phyloP scores from a whole-genome alignment of 2,797 vertebrate species.

The Erithacus rubecula region DNA sequence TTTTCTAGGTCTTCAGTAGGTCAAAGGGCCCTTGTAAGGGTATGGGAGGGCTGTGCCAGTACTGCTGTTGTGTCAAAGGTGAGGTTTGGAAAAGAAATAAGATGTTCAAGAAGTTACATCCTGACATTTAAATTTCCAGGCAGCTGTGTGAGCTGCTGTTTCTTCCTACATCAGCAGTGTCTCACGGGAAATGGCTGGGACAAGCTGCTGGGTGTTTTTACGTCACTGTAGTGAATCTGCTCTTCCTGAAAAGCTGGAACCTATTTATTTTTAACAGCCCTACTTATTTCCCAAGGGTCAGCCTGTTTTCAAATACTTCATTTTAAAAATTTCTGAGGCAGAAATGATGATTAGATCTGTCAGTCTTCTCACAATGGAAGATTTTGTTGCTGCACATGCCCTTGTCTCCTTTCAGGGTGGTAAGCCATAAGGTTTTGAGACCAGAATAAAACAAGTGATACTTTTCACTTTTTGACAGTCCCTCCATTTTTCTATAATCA shows the following conservation, averaged over 20 bases:
- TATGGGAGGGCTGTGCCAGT: background rate
- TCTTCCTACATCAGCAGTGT: slow-evolving; percentile 33
- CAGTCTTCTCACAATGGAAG: background rate
- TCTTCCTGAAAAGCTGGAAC: slow-evolving; percentile 65
- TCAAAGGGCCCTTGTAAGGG: background rate
- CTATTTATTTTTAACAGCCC: slow-evolving; percentile 65
- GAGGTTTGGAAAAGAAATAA: background rate
- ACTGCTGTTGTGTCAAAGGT: slow-evolving; percentile 18
- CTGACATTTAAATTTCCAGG: slow-evolving; percentile 53
- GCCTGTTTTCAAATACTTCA: slow-evolving; percentile 13
- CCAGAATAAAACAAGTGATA: background rate
- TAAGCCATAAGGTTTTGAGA: background rate
- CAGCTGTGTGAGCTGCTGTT: slow-evolving; percentile 37
- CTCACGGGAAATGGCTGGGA: slow-evolving; percentile 48
- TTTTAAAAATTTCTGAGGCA: slow-evolving; percentile 42
- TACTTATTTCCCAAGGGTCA: slow-evolving; percentile 38
- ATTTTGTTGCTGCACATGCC: background rate
- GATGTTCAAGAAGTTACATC: background rate
- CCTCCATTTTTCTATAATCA: background rate
- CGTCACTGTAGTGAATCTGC: slow-evolving; percentile 49
- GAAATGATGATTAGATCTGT: background rate
- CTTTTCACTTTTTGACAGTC: background rate
- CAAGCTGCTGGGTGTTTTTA: slow-evolving; percentile 63
- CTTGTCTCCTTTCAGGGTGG: background rate
- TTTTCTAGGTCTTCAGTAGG: background rate